Base-by-base conservation (phyloP, 2,797 vertebrate genomes). In the Gallirallus australis region DNA sequence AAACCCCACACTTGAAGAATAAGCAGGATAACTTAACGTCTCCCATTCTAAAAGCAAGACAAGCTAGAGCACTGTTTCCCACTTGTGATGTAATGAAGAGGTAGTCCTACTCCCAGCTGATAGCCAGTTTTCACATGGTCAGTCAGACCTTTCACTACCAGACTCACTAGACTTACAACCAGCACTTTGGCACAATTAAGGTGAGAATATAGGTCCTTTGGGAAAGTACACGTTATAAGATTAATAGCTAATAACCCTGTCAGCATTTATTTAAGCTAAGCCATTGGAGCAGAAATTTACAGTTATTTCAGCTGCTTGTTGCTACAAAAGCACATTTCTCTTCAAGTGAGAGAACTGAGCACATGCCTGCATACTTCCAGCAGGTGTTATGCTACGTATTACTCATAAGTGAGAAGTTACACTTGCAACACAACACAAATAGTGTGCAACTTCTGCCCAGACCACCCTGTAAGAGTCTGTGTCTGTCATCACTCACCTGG, bases 211-310 rank as follows among this genome's bases (percentile, higher is more conserved):
- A 2, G 12, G 27, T 78, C 18, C 39, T 78, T 42, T 69, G 27
- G 15, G 54, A 95, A 93, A n/a, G 77, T 72, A 60, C 20, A 14
- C 20, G 31, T 93, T 93, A 15, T 59, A 84, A 86, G 73, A 84
- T 72, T 89, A 93, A 86, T 84, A 92, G 59, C 48, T 59, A 79
- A 88, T 93, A 96, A 90, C 61, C 42, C 76, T 94, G 53, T 95
- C 72, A 86, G 30, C 61, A 30, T 89, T 91, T 78, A 73, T 57
- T 95, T 86, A 70, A 83, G 28, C 19, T 78, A 72, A 92, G 27
- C 39, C 33, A 45, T 15, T 31, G 37, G 35, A 92, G 25, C 64
- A 92, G 48, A 89, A 92, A 45, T 86, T 76, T 77, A 66, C 39
- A 92, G 35, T 73, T 66, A 47, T n/a, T 94, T 96, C 45, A 64